phyloP scores from a whole-genome alignment of 2,888 invertebrate species.

The Arge pagana region DNA sequence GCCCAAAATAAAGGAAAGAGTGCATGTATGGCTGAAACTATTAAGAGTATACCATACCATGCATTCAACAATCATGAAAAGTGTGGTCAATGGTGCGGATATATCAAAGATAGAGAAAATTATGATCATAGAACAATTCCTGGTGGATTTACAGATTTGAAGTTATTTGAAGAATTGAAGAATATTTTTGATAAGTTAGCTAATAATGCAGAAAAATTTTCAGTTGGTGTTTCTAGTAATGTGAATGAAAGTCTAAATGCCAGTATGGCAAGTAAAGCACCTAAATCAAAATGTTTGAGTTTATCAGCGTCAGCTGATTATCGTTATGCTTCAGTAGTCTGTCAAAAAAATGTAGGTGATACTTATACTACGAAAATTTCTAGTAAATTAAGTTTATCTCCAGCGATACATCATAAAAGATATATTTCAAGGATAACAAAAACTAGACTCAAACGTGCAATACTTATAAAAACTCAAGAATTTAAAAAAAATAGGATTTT shows the following conservation, averaged over 20 bases:
- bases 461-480: neutral
- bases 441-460: neutral
- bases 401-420: neutral
- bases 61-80: slow-evolving; percentile 24
- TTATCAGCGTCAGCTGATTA: neutral
- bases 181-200: neutral
- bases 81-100: slow-evolving; percentile 28
- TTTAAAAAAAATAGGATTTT: slow-evolving; percentile 10
- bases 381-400: neutral
- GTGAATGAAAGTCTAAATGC: slow-evolving; percentile 1
- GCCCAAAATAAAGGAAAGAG: slow-evolving; percentile 20
- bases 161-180: slow-evolving; percentile 1
- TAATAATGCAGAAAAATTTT: slow-evolving; percentile 1
- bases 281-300: neutral
- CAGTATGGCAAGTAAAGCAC: neutral
- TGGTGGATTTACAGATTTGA: neutral
- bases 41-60: slow-evolving; percentile 25
- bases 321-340: neutral
- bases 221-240: neutral
- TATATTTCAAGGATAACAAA: neutral
- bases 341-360: neutral
- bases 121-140: too few species aligned
- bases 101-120: slow-evolving; percentile 10
- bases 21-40: slow-evolving; percentile 14
- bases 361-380: neutral